Evolutionary conservation across 2,113 vertebrate species (phyloP).

Genomic region (Rhipidura dahli): DNA sequence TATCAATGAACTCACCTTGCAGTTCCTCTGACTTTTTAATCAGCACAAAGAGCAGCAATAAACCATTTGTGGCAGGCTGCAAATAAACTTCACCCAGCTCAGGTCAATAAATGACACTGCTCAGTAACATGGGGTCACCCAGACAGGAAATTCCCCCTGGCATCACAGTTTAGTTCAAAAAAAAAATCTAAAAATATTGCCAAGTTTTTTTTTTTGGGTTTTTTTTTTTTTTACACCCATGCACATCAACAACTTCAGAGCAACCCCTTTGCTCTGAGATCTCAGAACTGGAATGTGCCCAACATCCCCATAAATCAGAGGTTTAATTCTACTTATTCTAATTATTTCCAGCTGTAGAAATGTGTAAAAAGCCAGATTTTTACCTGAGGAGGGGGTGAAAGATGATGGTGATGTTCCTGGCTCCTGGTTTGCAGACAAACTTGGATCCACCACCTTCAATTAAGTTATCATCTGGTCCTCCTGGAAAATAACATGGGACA

Average conservation of each 20-base stretch:
- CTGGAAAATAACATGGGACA: conserved; percentile 63
- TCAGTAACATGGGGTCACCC: not conserved
- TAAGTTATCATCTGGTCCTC: conserved; percentile 95
- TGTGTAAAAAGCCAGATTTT: not conserved
- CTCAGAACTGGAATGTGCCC: not conserved
- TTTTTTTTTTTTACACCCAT: not conserved
- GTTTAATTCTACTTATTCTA: not conserved
- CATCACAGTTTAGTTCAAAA: not conserved
- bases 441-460: conserved; percentile 97
- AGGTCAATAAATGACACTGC: not conserved
- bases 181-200: not conserved
- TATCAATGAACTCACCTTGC: conserved; percentile 5
- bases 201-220: not conserved
- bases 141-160: not conserved
- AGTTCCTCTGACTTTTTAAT: not conserved
- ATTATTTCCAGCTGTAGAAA: not conserved
- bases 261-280: not conserved
- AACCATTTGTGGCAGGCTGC: not conserved
- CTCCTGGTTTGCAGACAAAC: conserved; percentile 97
- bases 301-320: not conserved
- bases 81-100: not conserved
- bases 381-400: conserved; percentile 97
- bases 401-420: conserved; percentile 95
- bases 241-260: not conserved
- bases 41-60: not conserved